phyloP scores from a whole-genome alignment of 2,888 invertebrate genomes.

The Lutraria lutraria region DNA sequence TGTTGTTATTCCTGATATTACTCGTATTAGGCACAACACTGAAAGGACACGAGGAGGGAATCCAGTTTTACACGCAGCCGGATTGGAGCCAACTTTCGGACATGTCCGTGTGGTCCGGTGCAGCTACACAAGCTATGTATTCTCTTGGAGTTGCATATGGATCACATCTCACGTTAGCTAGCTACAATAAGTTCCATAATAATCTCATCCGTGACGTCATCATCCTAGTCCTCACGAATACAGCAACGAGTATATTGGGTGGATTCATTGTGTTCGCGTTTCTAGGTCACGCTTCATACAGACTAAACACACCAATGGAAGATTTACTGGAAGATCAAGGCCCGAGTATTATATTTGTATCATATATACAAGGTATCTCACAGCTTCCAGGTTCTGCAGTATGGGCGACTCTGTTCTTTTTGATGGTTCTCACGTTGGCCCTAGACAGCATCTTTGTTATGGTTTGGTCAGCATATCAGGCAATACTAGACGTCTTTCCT shows the following conservation, averaged over 20 bases:
- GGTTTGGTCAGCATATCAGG: constrained; percentile 37
- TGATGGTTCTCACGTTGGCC: constrained; percentile 56
- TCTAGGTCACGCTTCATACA: constrained; percentile 53
- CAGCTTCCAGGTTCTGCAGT: constrained; percentile 49
- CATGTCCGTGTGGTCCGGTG: constrained; percentile 55
- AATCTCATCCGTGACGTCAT: constrained; percentile 52
- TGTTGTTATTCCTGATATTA: constrained; percentile 49
- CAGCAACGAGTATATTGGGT: constrained; percentile 47
- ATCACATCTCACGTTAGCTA: constrained; percentile 42
- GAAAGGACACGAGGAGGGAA: constrained; percentile 43
- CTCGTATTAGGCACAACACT: constrained; percentile 46
- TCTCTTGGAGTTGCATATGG: constrained; percentile 53
- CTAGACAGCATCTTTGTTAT: constrained; percentile 52
- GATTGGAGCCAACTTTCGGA: constrained; percentile 48
- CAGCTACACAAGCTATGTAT: constrained; percentile 53
- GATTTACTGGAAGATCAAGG: constrained; percentile 46
- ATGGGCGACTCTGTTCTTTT: constrained; percentile 58
- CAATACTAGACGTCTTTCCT: constrained; percentile 43
- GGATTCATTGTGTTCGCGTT: constrained; percentile 55
- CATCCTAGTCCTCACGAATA: constrained; percentile 35
- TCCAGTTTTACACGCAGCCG: constrained; percentile 43
- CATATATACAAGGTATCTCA: constrained; percentile 54
- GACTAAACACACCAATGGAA: constrained; percentile 42
- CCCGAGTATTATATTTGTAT: constrained; percentile 60
- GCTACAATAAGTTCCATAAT: constrained; percentile 50